These are phyloP conservation scores for Sphaeramia orbicularis DNA, from an alignment of 2,797 vertebrate species.

Conservation along the genomic window DNA sequence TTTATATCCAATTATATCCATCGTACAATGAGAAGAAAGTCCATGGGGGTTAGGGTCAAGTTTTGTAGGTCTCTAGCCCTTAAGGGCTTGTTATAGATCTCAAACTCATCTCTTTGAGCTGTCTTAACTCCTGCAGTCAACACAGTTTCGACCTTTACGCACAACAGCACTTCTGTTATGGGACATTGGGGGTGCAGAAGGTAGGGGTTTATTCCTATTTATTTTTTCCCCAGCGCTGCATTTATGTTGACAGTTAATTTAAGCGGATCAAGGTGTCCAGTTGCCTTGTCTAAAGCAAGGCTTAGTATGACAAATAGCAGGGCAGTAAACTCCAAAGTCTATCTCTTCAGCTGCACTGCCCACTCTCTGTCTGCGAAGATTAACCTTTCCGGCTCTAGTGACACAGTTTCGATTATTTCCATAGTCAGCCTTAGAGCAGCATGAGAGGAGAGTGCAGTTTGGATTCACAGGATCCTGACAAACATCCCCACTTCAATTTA, in stretches of 20 bases:
- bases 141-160: slow-evolving; percentile 64
- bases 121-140: slow-evolving; percentile 57
- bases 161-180: slow-evolving; percentile 48
- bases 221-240: slow-evolving; percentile 65
- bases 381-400: slow-evolving; percentile 79
- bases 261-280: slow-evolving; percentile 82
- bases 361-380: slow-evolving; percentile 77
- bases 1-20: slow-evolving; percentile 49
- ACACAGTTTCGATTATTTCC: slow-evolving; percentile 78
- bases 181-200: slow-evolving; percentile 31
- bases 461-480: slow-evolving; percentile 52
- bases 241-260: slow-evolving; percentile 87
- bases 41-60: slow-evolving; percentile 51
- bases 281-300: slow-evolving; percentile 78
- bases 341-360: slow-evolving; percentile 70
- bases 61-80: slow-evolving; percentile 58
- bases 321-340: slow-evolving; percentile 76
- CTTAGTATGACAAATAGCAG: slow-evolving; percentile 83
- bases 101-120: slow-evolving; percentile 66
- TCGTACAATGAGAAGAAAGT: slow-evolving; percentile 19
- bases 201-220: slow-evolving; percentile 59
- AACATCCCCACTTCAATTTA: slow-evolving; percentile 49
- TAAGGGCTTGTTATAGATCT: slow-evolving; percentile 75
- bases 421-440: slow-evolving; percentile 54
- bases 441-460: slow-evolving; percentile 25